A percentile compares a stretch with the other conserved stretches of the same genome.
phyloP scores from a whole-genome alignment of 2,113 vertebrate species.

The Cinclus mexicanus region DNA sequence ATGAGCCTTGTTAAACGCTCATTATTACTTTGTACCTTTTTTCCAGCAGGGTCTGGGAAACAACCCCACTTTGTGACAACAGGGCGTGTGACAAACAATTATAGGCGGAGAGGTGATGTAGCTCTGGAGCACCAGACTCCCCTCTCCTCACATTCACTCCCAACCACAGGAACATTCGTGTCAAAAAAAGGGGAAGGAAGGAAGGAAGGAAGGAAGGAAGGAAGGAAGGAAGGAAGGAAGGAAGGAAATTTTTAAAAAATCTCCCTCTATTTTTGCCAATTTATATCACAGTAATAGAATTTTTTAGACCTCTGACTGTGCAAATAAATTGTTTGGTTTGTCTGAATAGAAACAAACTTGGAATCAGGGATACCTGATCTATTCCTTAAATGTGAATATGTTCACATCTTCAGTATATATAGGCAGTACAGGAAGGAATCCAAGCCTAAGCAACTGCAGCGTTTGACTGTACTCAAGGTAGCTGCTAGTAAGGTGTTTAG shows the following conservation, averaged over 20 bases:
- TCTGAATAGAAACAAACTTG: background rate
- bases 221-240: background rate
- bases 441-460: background rate
- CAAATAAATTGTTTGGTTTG: background rate
- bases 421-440: background rate
- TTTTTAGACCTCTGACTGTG: background rate
- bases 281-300: background rate
- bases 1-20: constrained; percentile 83
- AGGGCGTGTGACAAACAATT: constrained; percentile 56
- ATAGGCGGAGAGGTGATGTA: constrained; percentile 19
- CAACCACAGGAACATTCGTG: background rate
- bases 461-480: background rate
- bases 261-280: background rate
- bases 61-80: constrained; percentile 52
- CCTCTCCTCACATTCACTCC: background rate
- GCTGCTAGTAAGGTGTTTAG: background rate
- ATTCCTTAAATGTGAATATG: background rate
- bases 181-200: background rate
- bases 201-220: background rate
- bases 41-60: constrained; percentile 59
- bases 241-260: background rate
- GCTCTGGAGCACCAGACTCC: background rate
- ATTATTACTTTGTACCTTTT: constrained; percentile 75
- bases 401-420: too few relatives aligned
- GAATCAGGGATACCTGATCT: background rate